A percentile compares a stretch with the other conserved stretches of the same genome.
Evolutionary conservation across 2,797 vertebrate genomes (phyloP).

Genomic region (Chromobotia macracanthus): DNA sequence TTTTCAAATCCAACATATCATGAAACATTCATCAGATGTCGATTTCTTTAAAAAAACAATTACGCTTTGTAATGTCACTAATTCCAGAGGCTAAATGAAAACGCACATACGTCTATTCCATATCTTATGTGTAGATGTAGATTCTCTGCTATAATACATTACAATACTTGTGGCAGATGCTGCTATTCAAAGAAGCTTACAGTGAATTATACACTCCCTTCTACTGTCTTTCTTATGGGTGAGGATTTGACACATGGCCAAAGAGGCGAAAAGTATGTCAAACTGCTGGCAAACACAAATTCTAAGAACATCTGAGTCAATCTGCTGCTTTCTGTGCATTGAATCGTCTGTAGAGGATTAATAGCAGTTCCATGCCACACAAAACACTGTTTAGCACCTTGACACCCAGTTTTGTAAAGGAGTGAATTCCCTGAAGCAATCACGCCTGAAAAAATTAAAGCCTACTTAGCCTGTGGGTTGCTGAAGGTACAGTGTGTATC

Average conservation of each 20-base stretch:
- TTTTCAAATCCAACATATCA: too few relatives aligned
- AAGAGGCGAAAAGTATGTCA: constrained; percentile 3
- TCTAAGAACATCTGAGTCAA: neutral
- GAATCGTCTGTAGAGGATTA: constrained; percentile 21
- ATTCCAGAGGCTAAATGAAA: neutral
- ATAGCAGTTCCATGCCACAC: neutral
- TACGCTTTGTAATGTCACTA: neutral
- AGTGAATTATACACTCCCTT: too few relatives aligned
- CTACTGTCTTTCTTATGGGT: neutral
- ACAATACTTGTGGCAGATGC: too few relatives aligned
- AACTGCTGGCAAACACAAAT: neutral
- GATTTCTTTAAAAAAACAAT: neutral
- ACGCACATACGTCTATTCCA: neutral
- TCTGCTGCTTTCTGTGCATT: neutral
- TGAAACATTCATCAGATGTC: too few relatives aligned
- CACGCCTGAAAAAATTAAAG: constrained; percentile 12
- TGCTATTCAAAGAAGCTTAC: too few relatives aligned
- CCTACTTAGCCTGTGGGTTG: constrained; percentile 9
- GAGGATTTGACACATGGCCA: constrained; percentile 21
- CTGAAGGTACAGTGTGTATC: constrained; percentile 31
- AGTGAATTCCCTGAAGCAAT: neutral
- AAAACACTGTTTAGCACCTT: constrained; percentile 9
- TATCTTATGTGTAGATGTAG: too few relatives aligned
- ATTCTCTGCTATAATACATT: too few relatives aligned
- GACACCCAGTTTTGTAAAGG: constrained; percentile 33